Conservation (phyloP, 2,797 vertebrate genomes). For the Tragopan temminckii region DNA sequence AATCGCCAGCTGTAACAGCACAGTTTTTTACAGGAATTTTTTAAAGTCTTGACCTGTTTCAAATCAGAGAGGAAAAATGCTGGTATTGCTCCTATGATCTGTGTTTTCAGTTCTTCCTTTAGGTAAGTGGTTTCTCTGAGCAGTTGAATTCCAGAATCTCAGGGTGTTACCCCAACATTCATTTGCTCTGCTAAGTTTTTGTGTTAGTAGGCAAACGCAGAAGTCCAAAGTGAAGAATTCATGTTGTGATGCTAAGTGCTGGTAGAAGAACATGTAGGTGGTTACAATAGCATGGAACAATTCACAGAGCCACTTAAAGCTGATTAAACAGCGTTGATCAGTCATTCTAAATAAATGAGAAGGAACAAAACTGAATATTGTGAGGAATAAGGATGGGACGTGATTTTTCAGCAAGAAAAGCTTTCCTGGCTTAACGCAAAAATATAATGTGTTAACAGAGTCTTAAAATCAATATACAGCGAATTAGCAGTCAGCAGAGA, state of each 20-base stretch:
- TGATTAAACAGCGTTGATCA: slow-evolving; percentile 47
- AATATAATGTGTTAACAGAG: slow-evolving; percentile 70
- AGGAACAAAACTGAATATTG: not conserved
- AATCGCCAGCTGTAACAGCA: not conserved
- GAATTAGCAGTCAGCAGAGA: slow-evolving; percentile 78
- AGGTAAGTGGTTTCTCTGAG: not conserved
- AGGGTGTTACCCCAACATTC: not conserved
- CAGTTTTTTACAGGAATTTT: not conserved
- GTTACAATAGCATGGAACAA: not conserved
- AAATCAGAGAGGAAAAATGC: slow-evolving; percentile 18
- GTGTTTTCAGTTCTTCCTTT: not conserved
- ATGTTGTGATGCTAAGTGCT: not conserved
- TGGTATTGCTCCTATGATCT: not conserved
- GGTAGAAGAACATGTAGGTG: not conserved
- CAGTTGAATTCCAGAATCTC: not conserved
- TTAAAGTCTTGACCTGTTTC: slow-evolving; percentile 1
- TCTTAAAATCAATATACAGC: slow-evolving; percentile 76
- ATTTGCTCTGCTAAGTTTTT: not conserved
- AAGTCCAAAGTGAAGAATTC: not conserved
- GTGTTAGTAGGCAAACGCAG: not conserved
- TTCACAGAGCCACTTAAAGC: slow-evolving; percentile 35
- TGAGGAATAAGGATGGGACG: not conserved
- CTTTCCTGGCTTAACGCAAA: slow-evolving; percentile 61
- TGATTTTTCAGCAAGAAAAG: slow-evolving; percentile 71
- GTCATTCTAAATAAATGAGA: slow-evolving; percentile 20